Conservation (phyloP, 2,888 invertebrate species). For the Drosophila setosimentum region DNA sequence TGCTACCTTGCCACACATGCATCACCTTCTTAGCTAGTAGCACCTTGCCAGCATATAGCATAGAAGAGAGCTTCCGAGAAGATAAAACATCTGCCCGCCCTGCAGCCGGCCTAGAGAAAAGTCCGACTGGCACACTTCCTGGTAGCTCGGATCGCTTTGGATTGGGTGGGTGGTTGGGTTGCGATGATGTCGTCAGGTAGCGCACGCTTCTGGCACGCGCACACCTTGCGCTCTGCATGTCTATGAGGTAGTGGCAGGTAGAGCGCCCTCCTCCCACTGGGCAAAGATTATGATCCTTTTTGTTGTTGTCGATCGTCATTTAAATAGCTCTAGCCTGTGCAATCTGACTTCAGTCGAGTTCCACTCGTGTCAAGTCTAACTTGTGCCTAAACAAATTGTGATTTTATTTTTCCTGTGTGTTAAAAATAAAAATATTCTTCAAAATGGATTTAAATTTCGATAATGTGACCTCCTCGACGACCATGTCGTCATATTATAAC, state of each 20-base stretch:
- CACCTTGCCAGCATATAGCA: slow-evolving; percentile 43
- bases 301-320: slow-evolving; percentile 19
- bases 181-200: slow-evolving; percentile 52
- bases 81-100: slow-evolving; percentile 70
- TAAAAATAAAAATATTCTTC: slow-evolving; percentile 11
- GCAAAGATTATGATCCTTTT: slow-evolving; percentile 1
- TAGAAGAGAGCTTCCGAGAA: slow-evolving; percentile 66
- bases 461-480: slow-evolving; percentile 62
- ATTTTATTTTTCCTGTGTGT: slow-evolving; percentile 23
- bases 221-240: slow-evolving; percentile 28
- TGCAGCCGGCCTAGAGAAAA: slow-evolving; percentile 54
- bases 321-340: slow-evolving; percentile 58
- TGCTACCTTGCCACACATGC: slow-evolving; percentile 27
- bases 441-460: slow-evolving; percentile 65
- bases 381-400: slow-evolving; percentile 58
- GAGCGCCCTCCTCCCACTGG: slow-evolving; percentile 17
- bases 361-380: slow-evolving; percentile 75
- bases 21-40: slow-evolving; percentile 27
- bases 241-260: slow-evolving; percentile 28
- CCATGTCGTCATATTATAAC: slow-evolving; percentile 68
- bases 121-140: slow-evolving; percentile 61
- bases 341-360: slow-evolving; percentile 68
- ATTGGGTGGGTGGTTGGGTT: slow-evolving; percentile 34
- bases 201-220: slow-evolving; percentile 71
- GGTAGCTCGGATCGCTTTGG: slow-evolving; percentile 41